phyloP scores from a whole-genome alignment of 2,113 vertebrate species.

The Chaenocephalus aceratus region DNA sequence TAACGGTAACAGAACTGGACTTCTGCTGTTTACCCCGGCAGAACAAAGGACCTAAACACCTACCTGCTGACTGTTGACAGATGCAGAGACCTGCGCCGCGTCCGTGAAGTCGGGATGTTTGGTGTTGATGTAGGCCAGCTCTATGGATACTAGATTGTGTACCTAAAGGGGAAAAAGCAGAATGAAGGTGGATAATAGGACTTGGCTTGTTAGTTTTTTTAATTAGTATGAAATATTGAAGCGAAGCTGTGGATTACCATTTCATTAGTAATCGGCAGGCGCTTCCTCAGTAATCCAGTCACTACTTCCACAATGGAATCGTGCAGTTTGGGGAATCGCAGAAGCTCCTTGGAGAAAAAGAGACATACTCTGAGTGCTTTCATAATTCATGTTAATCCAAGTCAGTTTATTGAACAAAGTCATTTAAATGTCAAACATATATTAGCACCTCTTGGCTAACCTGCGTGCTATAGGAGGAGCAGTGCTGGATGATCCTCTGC shows the following conservation, averaged over 20 bases:
- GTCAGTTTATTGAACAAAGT: background rate
- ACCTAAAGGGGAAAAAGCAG: conserved; percentile 71
- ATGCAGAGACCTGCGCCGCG: conserved; percentile 85
- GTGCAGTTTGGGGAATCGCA: conserved; percentile 88
- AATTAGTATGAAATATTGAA: conserved; percentile 32
- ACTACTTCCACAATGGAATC: conserved; percentile 89
- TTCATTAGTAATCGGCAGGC: conserved; percentile 87
- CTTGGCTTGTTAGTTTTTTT: background rate
- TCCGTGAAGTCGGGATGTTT: conserved; percentile 89
- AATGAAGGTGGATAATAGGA: background rate
- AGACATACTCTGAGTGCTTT: background rate
- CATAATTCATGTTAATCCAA: conserved; percentile 5
- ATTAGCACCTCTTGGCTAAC: conserved; percentile 51
- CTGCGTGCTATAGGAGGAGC: conserved; percentile 86
- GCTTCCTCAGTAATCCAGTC: conserved; percentile 85
- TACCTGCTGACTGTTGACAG: conserved; percentile 87
- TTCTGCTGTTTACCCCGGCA: conserved; percentile 21
- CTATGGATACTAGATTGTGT: conserved; percentile 87
- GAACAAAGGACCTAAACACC: conserved; percentile 45
- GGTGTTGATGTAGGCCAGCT: conserved; percentile 89
- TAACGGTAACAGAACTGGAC: background rate
- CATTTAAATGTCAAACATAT: background rate
- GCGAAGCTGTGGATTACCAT: conserved; percentile 79
- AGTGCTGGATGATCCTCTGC: conserved; percentile 88
- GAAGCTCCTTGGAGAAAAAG: conserved; percentile 81